Evolutionary conservation across 1,140 invertebrate species (phyloP).

Genomic region (Gryon sp.): DNA sequence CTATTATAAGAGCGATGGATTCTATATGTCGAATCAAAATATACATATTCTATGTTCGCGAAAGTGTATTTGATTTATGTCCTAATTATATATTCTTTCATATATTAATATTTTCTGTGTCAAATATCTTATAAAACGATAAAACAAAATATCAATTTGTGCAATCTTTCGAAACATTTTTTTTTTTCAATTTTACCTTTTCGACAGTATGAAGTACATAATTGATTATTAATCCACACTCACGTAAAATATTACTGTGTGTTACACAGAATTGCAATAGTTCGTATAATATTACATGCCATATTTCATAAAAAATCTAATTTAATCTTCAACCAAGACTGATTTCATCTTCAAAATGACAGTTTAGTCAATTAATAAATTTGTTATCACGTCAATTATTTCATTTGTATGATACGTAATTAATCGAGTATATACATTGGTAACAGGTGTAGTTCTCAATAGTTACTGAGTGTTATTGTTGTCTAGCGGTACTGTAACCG

Average conservation of each 20-base stretch:
- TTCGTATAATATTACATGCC: no score
- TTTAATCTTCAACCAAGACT: background rate
- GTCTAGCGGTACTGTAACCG: conserved; percentile 8
- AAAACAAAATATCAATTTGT: no score
- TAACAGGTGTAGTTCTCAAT: conserved; percentile 23
- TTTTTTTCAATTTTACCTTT: no score
- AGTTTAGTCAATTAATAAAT: background rate
- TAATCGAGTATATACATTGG: conserved; percentile 19
- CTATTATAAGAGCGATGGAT: conserved; percentile 46
- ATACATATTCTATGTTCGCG: background rate
- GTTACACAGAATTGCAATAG: no score
- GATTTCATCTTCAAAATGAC: background rate
- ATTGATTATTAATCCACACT: no score
- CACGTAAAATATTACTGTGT: no score
- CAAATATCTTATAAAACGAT: no score
- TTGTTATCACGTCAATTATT: background rate
- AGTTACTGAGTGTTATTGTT: conserved; percentile 40
- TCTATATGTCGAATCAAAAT: conserved; percentile 6
- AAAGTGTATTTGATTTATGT: conserved; percentile 18
- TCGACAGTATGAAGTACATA: no score
- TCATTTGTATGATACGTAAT: conserved; percentile 13
- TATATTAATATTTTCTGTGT: no score
- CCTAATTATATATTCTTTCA: background rate
- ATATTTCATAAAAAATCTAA: background rate
- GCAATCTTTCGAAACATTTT: no score